Conservation (phyloP, 2,113 vertebrate species). For the Barbus barbus region DNA sequence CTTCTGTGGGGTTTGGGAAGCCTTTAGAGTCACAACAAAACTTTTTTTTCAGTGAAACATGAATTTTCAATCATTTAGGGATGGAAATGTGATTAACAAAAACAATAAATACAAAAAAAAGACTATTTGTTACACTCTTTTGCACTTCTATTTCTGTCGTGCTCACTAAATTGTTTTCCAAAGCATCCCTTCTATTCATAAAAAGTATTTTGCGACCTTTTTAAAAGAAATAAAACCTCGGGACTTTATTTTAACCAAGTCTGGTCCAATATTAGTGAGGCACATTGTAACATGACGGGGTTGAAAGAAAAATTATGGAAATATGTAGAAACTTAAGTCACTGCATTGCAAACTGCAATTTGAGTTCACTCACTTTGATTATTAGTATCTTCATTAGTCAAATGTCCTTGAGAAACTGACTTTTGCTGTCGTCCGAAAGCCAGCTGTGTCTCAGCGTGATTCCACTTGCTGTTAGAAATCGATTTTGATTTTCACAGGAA, state of each 20-base stretch:
- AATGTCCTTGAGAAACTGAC: slow-evolving; percentile 28
- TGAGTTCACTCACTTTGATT: slow-evolving; percentile 15
- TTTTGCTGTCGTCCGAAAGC: background rate
- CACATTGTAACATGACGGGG: background rate
- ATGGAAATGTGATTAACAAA: slow-evolving; percentile 17
- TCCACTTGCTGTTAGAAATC: background rate
- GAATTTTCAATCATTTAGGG: slow-evolving; percentile 3
- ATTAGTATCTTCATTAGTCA: slow-evolving; percentile 27
- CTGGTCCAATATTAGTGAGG: background rate
- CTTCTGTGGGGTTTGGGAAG: background rate
- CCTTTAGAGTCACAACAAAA: background rate
- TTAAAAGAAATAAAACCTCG: slow-evolving; percentile 5
- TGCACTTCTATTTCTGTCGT: background rate
- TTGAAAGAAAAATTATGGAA: background rate
- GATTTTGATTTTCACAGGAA: background rate
- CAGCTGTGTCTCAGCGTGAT: background rate
- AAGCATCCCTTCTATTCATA: background rate
- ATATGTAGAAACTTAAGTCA: background rate
- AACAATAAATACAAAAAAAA: slow-evolving; percentile 9
- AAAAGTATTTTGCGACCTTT: background rate
- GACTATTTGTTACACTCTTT: slow-evolving; percentile 9
- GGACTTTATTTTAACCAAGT: background rate
- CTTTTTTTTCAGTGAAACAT: slow-evolving; percentile 1
- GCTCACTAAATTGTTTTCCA: slow-evolving; percentile 1
- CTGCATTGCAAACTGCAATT: slow-evolving; percentile 26